These are phyloP conservation scores for Rhodeus uyekii DNA, from an alignment of 2,797 vertebrate genomes.

Conservation along the genomic window DNA sequence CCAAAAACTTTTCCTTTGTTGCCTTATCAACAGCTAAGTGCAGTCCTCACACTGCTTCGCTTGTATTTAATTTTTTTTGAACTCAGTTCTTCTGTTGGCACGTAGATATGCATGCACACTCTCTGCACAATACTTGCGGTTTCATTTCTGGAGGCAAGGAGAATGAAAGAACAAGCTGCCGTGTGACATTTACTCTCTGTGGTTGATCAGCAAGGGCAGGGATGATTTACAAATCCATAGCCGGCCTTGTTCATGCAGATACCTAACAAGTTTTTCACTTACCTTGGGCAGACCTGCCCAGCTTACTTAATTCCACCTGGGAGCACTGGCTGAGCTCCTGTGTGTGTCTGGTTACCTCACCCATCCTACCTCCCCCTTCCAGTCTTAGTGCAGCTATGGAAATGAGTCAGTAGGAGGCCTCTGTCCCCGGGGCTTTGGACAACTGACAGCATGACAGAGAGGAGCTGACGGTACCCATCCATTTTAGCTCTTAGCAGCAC, in stretches of 20 bases:
- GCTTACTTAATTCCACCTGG: slow-evolving; percentile 57
- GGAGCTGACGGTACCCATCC: slow-evolving; percentile 68
- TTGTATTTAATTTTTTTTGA: neutral
- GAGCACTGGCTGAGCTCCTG: slow-evolving; percentile 46
- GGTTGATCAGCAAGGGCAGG: slow-evolving; percentile 54
- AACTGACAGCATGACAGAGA: slow-evolving; percentile 69
- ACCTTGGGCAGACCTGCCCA: slow-evolving; percentile 47
- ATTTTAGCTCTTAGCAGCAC: slow-evolving; percentile 68
- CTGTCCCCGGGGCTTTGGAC: slow-evolving; percentile 59
- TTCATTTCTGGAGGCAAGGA: slow-evolving; percentile 20
- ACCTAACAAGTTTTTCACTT: slow-evolving; percentile 55
- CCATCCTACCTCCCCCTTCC: slow-evolving; percentile 4
- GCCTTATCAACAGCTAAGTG: slow-evolving; percentile 31
- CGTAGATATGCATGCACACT: neutral
- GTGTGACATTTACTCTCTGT: slow-evolving; percentile 40
- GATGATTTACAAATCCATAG: slow-evolving; percentile 60
- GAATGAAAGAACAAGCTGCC: slow-evolving; percentile 25
- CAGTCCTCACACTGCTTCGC: slow-evolving; percentile 1
- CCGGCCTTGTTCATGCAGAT: slow-evolving; percentile 43
- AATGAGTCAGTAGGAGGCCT: slow-evolving; percentile 64
- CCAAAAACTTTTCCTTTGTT: slow-evolving; percentile 7
- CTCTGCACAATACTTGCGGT: slow-evolving; percentile 12
- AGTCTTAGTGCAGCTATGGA: slow-evolving; percentile 56
- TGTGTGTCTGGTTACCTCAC: slow-evolving; percentile 44
- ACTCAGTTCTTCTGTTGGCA: slow-evolving; percentile 4